These are phyloP conservation scores for Abscondita cerata DNA, from an alignment of 2,888 invertebrate species.

Conservation along the genomic window DNA sequence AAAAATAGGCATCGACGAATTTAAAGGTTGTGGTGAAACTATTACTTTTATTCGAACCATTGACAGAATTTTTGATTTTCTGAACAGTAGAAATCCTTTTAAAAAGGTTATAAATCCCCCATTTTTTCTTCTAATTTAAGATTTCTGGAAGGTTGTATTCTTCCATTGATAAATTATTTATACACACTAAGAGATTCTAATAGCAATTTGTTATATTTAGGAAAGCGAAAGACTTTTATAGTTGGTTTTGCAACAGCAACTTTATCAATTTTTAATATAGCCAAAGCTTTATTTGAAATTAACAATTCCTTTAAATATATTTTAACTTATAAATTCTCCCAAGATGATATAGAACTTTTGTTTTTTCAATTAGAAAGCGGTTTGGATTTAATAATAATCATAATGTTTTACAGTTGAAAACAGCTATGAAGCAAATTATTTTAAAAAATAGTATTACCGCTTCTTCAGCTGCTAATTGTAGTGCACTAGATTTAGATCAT, in stretches of 20 bases:
- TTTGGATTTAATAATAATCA: not conserved
- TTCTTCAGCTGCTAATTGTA: not conserved
- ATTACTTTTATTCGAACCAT: slow-evolving; percentile 16
- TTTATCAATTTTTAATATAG: not conserved
- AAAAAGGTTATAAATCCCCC: not conserved
- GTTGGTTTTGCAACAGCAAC: not conserved
- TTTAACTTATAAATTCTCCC: not conserved
- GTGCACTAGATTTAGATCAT: not conserved
- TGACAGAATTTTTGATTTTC: slow-evolving; percentile 5
- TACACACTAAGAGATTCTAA: not conserved
- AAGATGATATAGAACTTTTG: not conserved
- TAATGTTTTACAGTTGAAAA: not conserved
- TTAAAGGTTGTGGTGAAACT: slow-evolving; percentile 22
- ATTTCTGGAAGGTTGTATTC: not conserved
- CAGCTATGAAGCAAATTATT: not conserved
- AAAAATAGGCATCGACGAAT: slow-evolving; percentile 7
- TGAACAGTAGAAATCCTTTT: not conserved
- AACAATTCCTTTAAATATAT: not conserved
- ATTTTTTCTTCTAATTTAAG: not conserved
- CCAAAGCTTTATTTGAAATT: not conserved
- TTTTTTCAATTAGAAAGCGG: not conserved
- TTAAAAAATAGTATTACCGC: not conserved
- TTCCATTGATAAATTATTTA: not conserved
- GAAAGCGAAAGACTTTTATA: not conserved
- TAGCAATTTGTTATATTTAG: not conserved